These are phyloP conservation scores for Ramphastos sulfuratus DNA, from an alignment of 2,113 vertebrate genomes.

Conservation along the genomic window DNA sequence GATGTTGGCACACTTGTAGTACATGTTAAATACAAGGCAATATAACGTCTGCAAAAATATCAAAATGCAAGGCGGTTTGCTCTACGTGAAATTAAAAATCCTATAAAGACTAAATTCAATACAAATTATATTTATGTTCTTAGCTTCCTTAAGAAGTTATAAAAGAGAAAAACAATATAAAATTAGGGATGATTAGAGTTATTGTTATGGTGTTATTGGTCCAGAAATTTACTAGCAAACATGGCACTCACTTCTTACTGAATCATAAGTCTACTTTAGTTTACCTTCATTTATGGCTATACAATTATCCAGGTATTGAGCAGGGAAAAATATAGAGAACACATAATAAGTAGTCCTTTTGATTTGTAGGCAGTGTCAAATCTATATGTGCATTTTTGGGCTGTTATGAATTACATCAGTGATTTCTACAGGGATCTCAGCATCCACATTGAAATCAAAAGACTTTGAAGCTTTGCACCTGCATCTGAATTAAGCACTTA, in stretches of 20 bases:
- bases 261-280: neutral
- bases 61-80: neutral
- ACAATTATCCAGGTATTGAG: neutral
- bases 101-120: neutral
- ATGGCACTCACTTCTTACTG: neutral
- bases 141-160: neutral
- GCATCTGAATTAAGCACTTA: neutral
- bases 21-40: constrained; percentile 15
- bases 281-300: neutral
- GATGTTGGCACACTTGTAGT: neutral
- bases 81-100: neutral
- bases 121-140: neutral
- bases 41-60: neutral
- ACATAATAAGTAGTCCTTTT: neutral
- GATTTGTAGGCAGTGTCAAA: neutral
- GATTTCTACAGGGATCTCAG: neutral
- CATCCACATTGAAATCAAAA: neutral
- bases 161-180: neutral
- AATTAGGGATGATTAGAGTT: neutral
- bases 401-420: neutral
- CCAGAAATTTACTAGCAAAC: neutral
- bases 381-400: neutral
- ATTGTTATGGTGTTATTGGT: neutral
- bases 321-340: neutral
- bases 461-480: neutral